These are phyloP conservation scores for Xiphophorus birchmanni DNA, from an alignment of 2,797 vertebrate species.

Conservation along the genomic window DNA sequence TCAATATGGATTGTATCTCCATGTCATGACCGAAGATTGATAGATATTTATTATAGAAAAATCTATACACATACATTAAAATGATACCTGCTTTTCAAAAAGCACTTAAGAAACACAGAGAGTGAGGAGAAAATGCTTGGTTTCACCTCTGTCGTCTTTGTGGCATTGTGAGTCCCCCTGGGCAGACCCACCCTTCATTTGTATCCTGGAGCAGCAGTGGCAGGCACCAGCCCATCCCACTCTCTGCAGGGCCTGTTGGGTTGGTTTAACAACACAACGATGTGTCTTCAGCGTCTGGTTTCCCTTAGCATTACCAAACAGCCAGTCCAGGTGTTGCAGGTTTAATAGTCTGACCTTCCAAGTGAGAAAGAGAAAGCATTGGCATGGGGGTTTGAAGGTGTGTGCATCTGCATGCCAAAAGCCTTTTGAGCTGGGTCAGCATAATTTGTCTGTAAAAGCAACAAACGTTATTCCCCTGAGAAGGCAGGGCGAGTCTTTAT, in stretches of 20 bases:
- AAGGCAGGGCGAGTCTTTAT: constrained; percentile 25
- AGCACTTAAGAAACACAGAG: background rate
- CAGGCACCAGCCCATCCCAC: constrained; percentile 39
- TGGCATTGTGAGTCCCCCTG: constrained; percentile 24
- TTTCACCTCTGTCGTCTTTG: constrained; percentile 12
- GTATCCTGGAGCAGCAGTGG: constrained; percentile 32
- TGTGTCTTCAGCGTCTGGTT: constrained; percentile 44
- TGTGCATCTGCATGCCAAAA: constrained; percentile 21
- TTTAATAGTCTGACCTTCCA: constrained; percentile 28
- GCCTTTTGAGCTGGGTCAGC: constrained; percentile 43
- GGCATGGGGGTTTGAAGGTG: constrained; percentile 6
- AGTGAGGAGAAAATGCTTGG: background rate
- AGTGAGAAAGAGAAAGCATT: background rate
- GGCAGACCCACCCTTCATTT: constrained; percentile 60
- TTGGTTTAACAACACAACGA: constrained; percentile 65
- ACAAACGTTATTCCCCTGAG: constrained; percentile 39
- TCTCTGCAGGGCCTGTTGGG: constrained; percentile 67
- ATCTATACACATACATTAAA: background rate
- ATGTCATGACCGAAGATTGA: constrained; percentile 9
- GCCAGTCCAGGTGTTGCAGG: constrained; percentile 32
- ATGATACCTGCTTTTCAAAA: constrained; percentile 10
- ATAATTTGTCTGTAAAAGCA: constrained; percentile 46
- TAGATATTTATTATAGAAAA: constrained; percentile 15
- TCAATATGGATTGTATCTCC: background rate
- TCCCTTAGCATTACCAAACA: constrained; percentile 42